Base-by-base conservation (phyloP, 2,797 vertebrate species). In the Gymnothorax reevesii region DNA sequence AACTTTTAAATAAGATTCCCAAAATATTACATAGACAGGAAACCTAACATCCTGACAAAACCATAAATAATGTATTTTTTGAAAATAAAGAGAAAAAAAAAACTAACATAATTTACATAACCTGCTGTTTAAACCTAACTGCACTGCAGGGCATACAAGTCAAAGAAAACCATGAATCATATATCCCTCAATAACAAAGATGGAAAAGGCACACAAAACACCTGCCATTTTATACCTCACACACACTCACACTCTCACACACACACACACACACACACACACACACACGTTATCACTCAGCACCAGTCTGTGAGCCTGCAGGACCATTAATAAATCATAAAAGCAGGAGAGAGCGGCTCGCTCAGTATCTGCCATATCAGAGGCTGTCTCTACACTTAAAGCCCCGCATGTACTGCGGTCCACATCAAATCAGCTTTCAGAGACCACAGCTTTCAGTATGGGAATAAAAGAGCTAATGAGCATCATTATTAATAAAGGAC, bases 301-400 rank as follows among this genome's bases (percentile, higher is more conserved):
- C 54, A 54, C 55, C 0, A 88, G 42, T 77, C 64, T 12, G 83
- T n/a, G 20, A 57, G 92, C 92, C 90, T 92, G 91, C 91, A 22
- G 85, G 80, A 84, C 93, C 87, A 92, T 92, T 89, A 93, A 94
- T 94, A 92, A 93, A 93, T 92, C 90, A 93, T 88, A 22, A 27
- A 15, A 12, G 27, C 8, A 3, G 82, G 85, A 84, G 88, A 82
- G 83, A n/a, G 89, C 88, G 89, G 87, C 87, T 84, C 85, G 88
- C 85, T 84, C 84, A 42, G 82, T 87, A 90, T 89, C 90, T 90
- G 87, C 87, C 86, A 89, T 86, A 75, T 89, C 60, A 86, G 87
- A 87, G 89, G 88, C 80, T 52, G 73, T 20, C 7, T 52, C 49
- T 33, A 69, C n/a, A 7, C 59, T 83, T 25, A 22, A 20, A 33